These are phyloP conservation scores for Percopsis omiscomaycus DNA, from an alignment of 2,797 vertebrate species.

Conservation along the genomic window DNA sequence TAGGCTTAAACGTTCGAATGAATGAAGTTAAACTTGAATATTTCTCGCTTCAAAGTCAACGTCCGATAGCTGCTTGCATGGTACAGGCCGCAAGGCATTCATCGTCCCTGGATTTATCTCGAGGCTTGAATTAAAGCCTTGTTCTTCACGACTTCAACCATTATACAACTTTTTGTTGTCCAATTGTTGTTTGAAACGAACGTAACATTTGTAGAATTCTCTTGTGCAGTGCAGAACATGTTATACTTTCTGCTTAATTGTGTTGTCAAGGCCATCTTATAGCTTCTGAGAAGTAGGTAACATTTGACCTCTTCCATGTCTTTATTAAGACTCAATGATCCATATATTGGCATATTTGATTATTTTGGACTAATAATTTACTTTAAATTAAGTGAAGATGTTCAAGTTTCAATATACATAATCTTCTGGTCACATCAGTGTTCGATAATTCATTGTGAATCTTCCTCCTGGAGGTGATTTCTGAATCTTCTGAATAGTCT, in stretches of 20 bases:
- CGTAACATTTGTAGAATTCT: too few relatives aligned
- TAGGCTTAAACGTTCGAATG: too few relatives aligned
- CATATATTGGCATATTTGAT: conserved; percentile 1
- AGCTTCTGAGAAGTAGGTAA: background rate
- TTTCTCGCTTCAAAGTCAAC: too few relatives aligned
- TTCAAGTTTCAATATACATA: conserved; percentile 24
- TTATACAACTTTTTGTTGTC: background rate
- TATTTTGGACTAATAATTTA: background rate
- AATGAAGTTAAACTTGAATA: too few relatives aligned
- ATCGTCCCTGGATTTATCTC: too few relatives aligned
- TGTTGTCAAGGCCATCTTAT: background rate
- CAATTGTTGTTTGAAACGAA: too few relatives aligned
- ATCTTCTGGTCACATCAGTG: conserved; percentile 15
- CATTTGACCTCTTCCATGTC: conserved; percentile 4
- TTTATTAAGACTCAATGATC: background rate
- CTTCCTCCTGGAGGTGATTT: conserved; percentile 39
- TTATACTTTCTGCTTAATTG: too few relatives aligned
- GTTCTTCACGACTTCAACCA: too few relatives aligned
- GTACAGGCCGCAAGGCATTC: background rate
- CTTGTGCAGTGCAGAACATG: too few relatives aligned
- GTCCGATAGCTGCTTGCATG: background rate
- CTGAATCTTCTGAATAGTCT: conserved; percentile 14
- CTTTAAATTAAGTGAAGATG: conserved; percentile 16
- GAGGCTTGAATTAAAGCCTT: too few relatives aligned
- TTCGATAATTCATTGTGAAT: conserved; percentile 6